Conservation (phyloP, 2,888 invertebrate genomes). For the Netelia virgata region DNA sequence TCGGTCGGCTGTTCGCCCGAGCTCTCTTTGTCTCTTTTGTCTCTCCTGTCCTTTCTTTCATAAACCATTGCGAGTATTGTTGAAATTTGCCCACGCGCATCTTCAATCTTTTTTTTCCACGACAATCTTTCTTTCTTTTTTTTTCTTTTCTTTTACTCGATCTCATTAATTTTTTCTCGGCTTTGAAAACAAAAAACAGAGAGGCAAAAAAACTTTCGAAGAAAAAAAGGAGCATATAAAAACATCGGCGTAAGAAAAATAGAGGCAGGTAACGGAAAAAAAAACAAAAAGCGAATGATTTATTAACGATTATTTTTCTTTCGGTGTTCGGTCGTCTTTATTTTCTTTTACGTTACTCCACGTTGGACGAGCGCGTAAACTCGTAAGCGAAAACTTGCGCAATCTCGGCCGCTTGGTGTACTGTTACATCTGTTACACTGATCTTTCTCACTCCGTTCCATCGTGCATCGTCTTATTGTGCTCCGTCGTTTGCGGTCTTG, state of each 20-base stretch:
- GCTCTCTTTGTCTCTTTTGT: constrained; percentile 41
- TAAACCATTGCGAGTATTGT: background rate
- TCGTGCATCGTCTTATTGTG: constrained; percentile 7
- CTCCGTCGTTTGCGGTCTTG: background rate
- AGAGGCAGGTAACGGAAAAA: too few species aligned
- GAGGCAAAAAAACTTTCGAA: too few species aligned
- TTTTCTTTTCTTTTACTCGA: background rate
- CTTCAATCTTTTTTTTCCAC: constrained; percentile 16
- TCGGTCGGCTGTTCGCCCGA: constrained; percentile 22
- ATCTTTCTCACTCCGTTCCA: background rate
- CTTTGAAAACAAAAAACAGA: too few species aligned
- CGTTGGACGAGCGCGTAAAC: too few species aligned
- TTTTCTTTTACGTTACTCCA: too few species aligned
- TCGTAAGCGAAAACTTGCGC: constrained; percentile 46
- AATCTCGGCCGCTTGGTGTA: constrained; percentile 21
- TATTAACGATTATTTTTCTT: too few species aligned
- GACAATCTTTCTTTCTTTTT: background rate
- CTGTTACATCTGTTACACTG: background rate
- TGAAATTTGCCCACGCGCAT: constrained; percentile 11
- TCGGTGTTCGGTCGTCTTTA: too few species aligned
- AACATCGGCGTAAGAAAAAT: too few species aligned
- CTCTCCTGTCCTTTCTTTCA: background rate
- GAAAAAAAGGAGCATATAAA: too few species aligned
- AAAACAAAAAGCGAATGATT: too few species aligned
- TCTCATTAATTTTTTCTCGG: too few species aligned